Conservation (phyloP, 2,797 vertebrate species). For the Valencia hispanica region DNA sequence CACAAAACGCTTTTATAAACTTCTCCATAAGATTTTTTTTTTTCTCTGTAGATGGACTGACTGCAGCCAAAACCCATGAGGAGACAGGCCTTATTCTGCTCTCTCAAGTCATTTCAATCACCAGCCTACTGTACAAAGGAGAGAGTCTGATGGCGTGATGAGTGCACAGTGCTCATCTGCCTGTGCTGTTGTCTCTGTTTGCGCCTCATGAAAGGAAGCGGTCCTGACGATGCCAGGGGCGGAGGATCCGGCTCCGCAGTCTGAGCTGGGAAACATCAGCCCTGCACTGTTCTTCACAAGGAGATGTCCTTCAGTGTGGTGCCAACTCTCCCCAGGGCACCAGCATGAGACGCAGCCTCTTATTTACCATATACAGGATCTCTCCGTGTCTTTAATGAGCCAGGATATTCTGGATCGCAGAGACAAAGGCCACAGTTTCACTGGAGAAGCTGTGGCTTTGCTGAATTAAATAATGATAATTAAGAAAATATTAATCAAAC, state of each 20-base stretch:
- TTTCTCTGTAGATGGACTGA: slow-evolving; percentile 62
- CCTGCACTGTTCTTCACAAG: slow-evolving; percentile 67
- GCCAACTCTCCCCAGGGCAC: slow-evolving; percentile 71
- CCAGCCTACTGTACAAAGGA: slow-evolving; percentile 74
- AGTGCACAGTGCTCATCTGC: slow-evolving; percentile 65
- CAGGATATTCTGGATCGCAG: slow-evolving; percentile 55
- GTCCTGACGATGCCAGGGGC: slow-evolving; percentile 81
- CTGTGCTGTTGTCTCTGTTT: slow-evolving; percentile 75
- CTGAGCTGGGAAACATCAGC: slow-evolving; percentile 68
- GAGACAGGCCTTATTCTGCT: slow-evolving; percentile 68
- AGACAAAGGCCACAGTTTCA: slow-evolving; percentile 67
- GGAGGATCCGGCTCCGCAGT: slow-evolving; percentile 67
- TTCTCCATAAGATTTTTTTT: slow-evolving; percentile 53
- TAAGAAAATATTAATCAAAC: slow-evolving; percentile 84
- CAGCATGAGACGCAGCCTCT: slow-evolving; percentile 64
- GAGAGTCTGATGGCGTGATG: slow-evolving; percentile 70
- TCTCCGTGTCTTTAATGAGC: slow-evolving; percentile 76
- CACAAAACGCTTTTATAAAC: slow-evolving; percentile 70
- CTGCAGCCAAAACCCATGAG: slow-evolving; percentile 61
- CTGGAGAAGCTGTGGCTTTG: slow-evolving; percentile 55
- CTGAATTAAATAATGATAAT: slow-evolving; percentile 83
- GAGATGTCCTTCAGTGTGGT: slow-evolving; percentile 78
- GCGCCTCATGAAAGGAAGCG: slow-evolving; percentile 83
- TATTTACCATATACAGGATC: slow-evolving; percentile 80
- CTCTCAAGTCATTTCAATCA: slow-evolving; percentile 77